These are phyloP conservation scores for Pelmatolapia mariae DNA, from an alignment of 2,113 vertebrate species.

Conservation along the genomic window DNA sequence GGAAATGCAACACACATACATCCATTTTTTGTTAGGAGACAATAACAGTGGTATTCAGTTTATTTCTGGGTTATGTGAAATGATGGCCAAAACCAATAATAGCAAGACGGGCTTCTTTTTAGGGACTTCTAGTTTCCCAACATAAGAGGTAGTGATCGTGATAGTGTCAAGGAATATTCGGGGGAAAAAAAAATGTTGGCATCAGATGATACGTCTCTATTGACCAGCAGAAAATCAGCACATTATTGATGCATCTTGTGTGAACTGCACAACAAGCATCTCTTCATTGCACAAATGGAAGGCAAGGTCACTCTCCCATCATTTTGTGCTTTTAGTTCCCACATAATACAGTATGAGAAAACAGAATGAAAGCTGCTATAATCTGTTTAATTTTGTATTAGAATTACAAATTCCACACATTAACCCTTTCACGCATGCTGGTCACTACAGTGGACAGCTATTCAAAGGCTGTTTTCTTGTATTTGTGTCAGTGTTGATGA, in stretches of 20 bases:
- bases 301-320: not conserved
- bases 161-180: conserved; percentile 1
- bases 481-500: not conserved
- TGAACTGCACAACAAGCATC: conserved; percentile 9
- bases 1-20: not conserved
- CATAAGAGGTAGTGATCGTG: not conserved
- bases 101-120: not conserved
- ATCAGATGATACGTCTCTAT: not conserved
- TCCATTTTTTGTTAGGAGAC: not conserved
- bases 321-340: not conserved
- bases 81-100: not conserved
- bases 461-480: not conserved
- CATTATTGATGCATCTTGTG: conserved; percentile 12
- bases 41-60: not conserved
- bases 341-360: not conserved
- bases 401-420: not conserved
- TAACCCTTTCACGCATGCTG: not conserved
- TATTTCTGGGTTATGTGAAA: not conserved
- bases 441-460: not conserved
- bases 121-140: not conserved
- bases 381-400: not conserved
- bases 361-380: not conserved
- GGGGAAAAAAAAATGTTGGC: not conserved
- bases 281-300: not conserved
- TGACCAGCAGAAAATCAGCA: not conserved